phyloP scores from a whole-genome alignment of 2,888 invertebrate species.

The Pristionchus exspectatus region DNA sequence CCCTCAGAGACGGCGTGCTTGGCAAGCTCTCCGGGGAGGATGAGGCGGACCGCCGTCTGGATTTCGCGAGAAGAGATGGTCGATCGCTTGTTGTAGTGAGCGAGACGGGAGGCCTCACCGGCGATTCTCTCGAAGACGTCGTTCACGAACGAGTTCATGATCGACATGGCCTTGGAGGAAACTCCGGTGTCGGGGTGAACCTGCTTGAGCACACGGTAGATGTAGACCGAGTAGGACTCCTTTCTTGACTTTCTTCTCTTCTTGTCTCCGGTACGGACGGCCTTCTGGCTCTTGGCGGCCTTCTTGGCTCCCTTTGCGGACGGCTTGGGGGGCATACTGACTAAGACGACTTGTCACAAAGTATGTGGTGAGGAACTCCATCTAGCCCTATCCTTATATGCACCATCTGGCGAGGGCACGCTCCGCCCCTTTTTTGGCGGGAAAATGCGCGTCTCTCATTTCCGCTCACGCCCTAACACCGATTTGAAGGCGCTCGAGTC shows the following conservation, averaged over 20 bases:
- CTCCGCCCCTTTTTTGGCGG: too few relatives aligned
- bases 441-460: too few relatives aligned
- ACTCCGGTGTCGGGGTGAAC: conserved; percentile 84
- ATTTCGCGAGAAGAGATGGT: conserved; percentile 86
- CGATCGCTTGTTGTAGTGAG: conserved; percentile 84
- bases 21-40: conserved; percentile 61
- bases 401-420: too few relatives aligned
- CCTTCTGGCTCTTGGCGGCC: conserved; percentile 71
- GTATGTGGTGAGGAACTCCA: too few relatives aligned
- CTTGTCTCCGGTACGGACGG: conserved; percentile 72
- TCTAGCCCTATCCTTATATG: too few relatives aligned
- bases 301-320: too few relatives aligned
- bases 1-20: conserved; percentile 56
- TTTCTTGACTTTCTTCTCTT: conserved; percentile 77
- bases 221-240: conserved; percentile 80
- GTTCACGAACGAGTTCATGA: conserved; percentile 87
- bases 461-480: too few relatives aligned
- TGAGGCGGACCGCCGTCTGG: conserved; percentile 80
- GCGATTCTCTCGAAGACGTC: conserved; percentile 87
- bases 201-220: conserved; percentile 84
- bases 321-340: too few relatives aligned
- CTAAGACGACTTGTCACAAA: too few relatives aligned
- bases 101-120: conserved; percentile 81
- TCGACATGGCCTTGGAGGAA: conserved; percentile 86
- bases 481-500: too few relatives aligned